Base-by-base conservation (phyloP, 2,888 invertebrate genomes). In the Epicampocera succincta region DNA sequence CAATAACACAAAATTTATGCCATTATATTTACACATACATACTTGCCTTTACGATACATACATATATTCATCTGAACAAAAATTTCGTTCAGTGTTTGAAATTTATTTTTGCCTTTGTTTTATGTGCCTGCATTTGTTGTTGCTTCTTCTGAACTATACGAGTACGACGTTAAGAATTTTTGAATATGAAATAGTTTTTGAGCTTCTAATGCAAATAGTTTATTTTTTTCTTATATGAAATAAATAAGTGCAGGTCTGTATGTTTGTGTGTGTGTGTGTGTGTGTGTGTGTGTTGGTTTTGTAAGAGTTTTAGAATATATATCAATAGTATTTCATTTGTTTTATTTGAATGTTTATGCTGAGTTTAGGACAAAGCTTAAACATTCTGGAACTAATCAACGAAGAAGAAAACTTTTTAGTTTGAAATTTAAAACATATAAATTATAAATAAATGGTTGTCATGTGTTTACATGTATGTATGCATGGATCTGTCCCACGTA, bases 351-450 rank as follows among this genome's bases (percentile, higher is more conserved):
- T 66, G 25, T 54, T 58, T 58, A 46, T 69, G 66, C 12, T 13
- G 52, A 60, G 40, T 60, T 60, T 19, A 50, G 33, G 38, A 71
- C 38, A 15, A 71, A 60, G 33, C 58, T 46, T 46, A 58, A 48
- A 61, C 40, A 72, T 73, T 63, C 61, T 72, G 52, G 1, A 63
- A 11, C 46, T 65, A 73, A 73, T 65, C 63, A 65, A 74, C 29
- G n/a, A n/a, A n/a, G n/a, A n/a, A n/a, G n/a, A n/a, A n/a, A 73
- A 48, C 29, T 56, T 38, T 48, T 33, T 8, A 52, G 15, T 66
- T 40, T 50, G 44, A 54, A 66, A 48, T 60, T 48, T 50, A 42
- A 56, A 40, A 44, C 13, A 6, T 2, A 58, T 4, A 40, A n/a
- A n/a, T n/a, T 6, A n/a, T 46, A 8, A 0, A 1, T 9, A 44